Base-by-base conservation (phyloP, 2,888 invertebrate genomes). In the Volucella inanis region DNA sequence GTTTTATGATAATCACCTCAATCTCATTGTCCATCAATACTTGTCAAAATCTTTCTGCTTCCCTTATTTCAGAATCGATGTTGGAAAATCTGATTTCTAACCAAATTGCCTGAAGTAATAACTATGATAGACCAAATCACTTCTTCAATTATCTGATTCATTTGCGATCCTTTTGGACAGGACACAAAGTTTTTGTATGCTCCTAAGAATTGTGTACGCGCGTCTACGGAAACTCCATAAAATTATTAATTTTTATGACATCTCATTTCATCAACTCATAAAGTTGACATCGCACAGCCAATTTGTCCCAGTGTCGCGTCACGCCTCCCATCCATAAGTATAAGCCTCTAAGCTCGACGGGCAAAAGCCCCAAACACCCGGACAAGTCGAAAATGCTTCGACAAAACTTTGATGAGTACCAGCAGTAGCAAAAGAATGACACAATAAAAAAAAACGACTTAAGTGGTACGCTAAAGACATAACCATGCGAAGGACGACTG, bases 401-500 rank as follows among this genome's bases (percentile, higher is more conserved):
- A 43, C 18, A 52, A 71, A 81, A 76, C 77, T 83, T 83, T 78
- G 78, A 83, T 68, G 83, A 78, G 74, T 52, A 76, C 52, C 39
- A 49, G 55, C 64, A 31, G 31, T 64, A 78, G 55, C 47, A 64
- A 57, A 83, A 74, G 64, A 78, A 70, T 64, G 68, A 64, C 68
- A 83, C 78, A 83, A 78, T 83, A 83, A 83, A 78, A 78, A 74
- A 74, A 83, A 83, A 83, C 68, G 83, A 83, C 72, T 77, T 77
- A 83, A 83, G 72, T 72, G 83, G 74, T 68, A 41, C 67, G 78
- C 83, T 83, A 78, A 74, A 74, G 83, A 78, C 57, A 78, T 64
- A 78, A 74, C 72, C 78, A 68, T 55, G 43, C 62, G 62, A 31
- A 31, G 31, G 77, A 78, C 83, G 41, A 78, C 68, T 74, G 83